Percentiles rank a stretch among this genome's conserved stretches.
phyloP scores from a whole-genome alignment of 2,888 invertebrate species.

The Sthenelais limicola region DNA sequence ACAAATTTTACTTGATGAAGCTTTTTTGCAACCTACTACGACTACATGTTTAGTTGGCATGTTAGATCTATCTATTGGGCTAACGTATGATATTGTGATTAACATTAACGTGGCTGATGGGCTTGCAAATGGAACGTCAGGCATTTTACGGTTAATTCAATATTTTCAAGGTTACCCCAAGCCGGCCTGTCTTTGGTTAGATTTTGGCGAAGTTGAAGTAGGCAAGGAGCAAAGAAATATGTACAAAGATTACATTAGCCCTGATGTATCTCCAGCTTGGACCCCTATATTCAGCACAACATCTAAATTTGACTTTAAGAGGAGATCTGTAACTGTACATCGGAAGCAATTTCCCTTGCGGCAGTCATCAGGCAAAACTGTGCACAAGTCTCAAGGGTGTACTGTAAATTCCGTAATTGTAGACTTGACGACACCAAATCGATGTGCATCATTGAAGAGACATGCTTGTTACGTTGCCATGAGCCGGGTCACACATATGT shows the following conservation, averaged over 20 bases:
- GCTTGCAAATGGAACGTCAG: not conserved
- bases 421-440: too few relatives aligned
- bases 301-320: not conserved
- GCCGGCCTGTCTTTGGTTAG: not conserved
- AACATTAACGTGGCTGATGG: not conserved
- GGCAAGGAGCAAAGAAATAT: not conserved
- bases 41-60: not conserved
- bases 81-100: not conserved
- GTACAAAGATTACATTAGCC: not conserved
- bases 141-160: not conserved
- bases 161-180: not conserved
- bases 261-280: too few relatives aligned
- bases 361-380: not conserved
- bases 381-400: not conserved
- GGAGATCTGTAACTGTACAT: not conserved
- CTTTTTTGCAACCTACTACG: not conserved
- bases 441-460: not conserved
- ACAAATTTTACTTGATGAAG: not conserved
- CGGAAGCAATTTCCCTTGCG: not conserved
- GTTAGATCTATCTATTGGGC: not conserved
- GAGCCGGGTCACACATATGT: not conserved
- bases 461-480: not conserved
- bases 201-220: not conserved
- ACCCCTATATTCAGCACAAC: not conserved
- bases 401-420: not conserved